These are phyloP conservation scores for Cephus pulcher DNA, from an alignment of 2,888 invertebrate species.

Conservation along the genomic window DNA sequence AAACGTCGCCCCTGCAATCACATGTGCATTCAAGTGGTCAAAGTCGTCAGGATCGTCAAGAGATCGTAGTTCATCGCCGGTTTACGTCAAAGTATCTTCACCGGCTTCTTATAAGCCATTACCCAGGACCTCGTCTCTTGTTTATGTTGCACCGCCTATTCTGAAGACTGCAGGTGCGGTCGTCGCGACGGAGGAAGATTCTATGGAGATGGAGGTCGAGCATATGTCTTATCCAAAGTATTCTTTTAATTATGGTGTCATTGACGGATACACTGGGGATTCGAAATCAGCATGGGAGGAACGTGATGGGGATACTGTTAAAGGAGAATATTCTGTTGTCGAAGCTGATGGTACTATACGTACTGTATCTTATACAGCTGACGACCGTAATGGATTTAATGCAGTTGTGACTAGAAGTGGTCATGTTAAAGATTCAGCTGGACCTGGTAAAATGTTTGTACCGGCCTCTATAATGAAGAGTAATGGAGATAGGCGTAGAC, in stretches of 20 bases:
- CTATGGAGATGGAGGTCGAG: constrained; percentile 32
- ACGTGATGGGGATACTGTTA: constrained; percentile 53
- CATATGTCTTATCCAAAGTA: constrained; percentile 49
- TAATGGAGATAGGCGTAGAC: neutral
- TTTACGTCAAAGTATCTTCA: constrained; percentile 44
- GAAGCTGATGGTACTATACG: constrained; percentile 56
- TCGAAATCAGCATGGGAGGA: constrained; percentile 59
- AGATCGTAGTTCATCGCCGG: constrained; percentile 11
- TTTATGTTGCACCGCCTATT: constrained; percentile 49
- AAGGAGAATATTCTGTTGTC: constrained; percentile 56
- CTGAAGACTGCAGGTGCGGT: constrained; percentile 45
- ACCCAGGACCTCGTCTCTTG: constrained; percentile 40
- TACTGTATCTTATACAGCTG: constrained; percentile 55
- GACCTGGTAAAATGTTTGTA: neutral
- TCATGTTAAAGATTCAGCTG: neutral
- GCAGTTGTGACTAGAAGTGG: constrained; percentile 51
- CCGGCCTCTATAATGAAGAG: neutral
- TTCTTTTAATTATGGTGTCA: constrained; percentile 56
- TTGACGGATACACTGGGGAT: constrained; percentile 56
- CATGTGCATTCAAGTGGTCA: constrained; percentile 36
- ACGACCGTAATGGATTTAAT: constrained; percentile 53
- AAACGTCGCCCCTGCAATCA: constrained; percentile 32
- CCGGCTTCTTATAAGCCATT: constrained; percentile 42
- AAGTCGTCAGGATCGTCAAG: neutral
- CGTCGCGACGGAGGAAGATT: constrained; percentile 33